These are phyloP conservation scores for Pachydiplax longipennis DNA, from an alignment of 2,888 invertebrate genomes.

Conservation along the genomic window DNA sequence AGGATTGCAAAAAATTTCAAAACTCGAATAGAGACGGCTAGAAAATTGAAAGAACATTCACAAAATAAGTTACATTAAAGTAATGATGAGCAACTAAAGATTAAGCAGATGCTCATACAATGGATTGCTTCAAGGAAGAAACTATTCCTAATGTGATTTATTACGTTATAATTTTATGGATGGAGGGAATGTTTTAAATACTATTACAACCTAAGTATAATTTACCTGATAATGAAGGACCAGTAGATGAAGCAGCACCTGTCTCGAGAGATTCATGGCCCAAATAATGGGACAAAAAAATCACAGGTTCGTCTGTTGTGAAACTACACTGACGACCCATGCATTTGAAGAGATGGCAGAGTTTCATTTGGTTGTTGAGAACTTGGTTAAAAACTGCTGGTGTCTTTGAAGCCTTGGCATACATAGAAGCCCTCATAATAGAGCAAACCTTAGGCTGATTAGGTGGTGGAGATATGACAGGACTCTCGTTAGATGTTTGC, in stretches of 20 bases:
- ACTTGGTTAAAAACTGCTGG: constrained; percentile 45
- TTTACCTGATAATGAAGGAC: neutral
- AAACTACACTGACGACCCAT: constrained; percentile 64
- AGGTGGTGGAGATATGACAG: neutral
- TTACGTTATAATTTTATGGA: too few species aligned
- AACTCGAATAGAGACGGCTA: too few species aligned
- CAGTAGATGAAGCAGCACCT: neutral
- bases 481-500: neutral
- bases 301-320: constrained; percentile 57
- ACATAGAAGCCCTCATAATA: constrained; percentile 23
- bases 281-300: constrained; percentile 57
- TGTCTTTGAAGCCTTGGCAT: constrained; percentile 47
- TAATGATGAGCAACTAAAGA: too few species aligned
- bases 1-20: too few species aligned
- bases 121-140: too few species aligned
- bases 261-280: constrained; percentile 6
- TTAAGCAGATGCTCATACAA: too few species aligned
- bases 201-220: too few species aligned
- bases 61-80: too few species aligned
- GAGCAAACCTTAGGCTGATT: constrained; percentile 1
- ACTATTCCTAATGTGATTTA: too few species aligned
- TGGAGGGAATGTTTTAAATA: too few species aligned
- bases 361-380: constrained; percentile 58
- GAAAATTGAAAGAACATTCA: too few species aligned
- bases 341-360: constrained; percentile 65